Conservation (phyloP, 1,140 invertebrate species). For the Drosophila kurseongensis region DNA sequence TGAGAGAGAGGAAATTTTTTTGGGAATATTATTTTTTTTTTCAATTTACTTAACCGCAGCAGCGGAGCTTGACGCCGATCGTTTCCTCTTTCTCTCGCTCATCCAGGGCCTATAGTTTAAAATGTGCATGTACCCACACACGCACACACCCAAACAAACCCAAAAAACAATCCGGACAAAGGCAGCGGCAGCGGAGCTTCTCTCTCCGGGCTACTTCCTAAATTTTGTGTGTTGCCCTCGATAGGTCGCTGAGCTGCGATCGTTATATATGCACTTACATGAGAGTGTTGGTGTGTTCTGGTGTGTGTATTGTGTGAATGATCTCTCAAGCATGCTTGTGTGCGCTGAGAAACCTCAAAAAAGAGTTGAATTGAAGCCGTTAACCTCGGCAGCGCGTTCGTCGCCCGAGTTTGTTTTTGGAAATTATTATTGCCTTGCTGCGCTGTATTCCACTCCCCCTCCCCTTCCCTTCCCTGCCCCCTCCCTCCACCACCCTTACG, state of each 20-base stretch:
- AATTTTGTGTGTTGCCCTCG: slow-evolving; percentile 68
- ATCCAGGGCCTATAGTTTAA: slow-evolving; percentile 48
- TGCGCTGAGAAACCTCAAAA: slow-evolving; percentile 72
- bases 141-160: slow-evolving; percentile 5
- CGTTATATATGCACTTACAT: slow-evolving; percentile 3
- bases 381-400: slow-evolving; percentile 82
- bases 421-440: slow-evolving; percentile 65
- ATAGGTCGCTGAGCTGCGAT: slow-evolving; percentile 67
- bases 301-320: slow-evolving; percentile 2
- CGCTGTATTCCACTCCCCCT: background rate
- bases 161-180: slow-evolving; percentile 7
- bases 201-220: slow-evolving; percentile 57
- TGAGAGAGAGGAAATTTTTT: slow-evolving; percentile 29
- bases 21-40: slow-evolving; percentile 16
- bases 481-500: background rate
- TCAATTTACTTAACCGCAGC: slow-evolving; percentile 52
- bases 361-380: slow-evolving; percentile 84
- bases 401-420: slow-evolving; percentile 78
- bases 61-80: slow-evolving; percentile 36
- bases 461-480: too few species aligned
- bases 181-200: background rate
- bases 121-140: slow-evolving; percentile 54
- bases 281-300: background rate
- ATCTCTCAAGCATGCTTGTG: slow-evolving; percentile 3
- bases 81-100: slow-evolving; percentile 1